Evolutionary conservation across 1,140 invertebrate genomes (phyloP).

Genomic region (Sycophila sp.): DNA sequence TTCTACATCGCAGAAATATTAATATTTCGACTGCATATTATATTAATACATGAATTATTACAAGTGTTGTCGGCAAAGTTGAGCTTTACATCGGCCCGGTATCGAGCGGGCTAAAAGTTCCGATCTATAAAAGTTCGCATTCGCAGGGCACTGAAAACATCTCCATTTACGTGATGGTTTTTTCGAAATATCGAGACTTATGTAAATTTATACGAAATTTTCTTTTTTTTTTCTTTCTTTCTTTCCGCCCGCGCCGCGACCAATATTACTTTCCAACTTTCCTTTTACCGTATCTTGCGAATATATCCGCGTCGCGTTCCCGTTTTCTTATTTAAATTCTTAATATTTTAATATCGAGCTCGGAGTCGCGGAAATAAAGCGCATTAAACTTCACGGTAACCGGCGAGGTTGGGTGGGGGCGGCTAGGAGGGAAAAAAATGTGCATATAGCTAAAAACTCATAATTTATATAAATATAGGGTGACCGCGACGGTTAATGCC

Average conservation of each 20-base stretch:
- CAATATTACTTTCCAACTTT: constrained; percentile 9
- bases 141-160: neutral
- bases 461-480: too few species aligned
- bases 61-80: too few species aligned
- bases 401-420: neutral
- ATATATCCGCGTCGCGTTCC: neutral
- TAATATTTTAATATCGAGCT: constrained; percentile 6
- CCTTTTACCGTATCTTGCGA: neutral
- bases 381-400: neutral
- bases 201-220: constrained; percentile 19
- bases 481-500: too few species aligned
- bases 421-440: neutral
- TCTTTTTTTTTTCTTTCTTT: neutral
- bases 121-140: neutral
- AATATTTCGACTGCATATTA: too few species aligned
- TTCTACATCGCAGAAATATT: too few species aligned
- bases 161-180: neutral
- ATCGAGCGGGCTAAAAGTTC: neutral
- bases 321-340: constrained; percentile 18
- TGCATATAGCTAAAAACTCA: neutral
- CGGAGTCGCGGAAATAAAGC: neutral
- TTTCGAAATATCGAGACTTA: neutral
- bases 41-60: too few species aligned
- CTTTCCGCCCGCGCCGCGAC: neutral
- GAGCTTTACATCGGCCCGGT: too few species aligned